These are phyloP conservation scores for Nasonovia ribisnigri DNA, from an alignment of 2,888 invertebrate species.

Conservation along the genomic window DNA sequence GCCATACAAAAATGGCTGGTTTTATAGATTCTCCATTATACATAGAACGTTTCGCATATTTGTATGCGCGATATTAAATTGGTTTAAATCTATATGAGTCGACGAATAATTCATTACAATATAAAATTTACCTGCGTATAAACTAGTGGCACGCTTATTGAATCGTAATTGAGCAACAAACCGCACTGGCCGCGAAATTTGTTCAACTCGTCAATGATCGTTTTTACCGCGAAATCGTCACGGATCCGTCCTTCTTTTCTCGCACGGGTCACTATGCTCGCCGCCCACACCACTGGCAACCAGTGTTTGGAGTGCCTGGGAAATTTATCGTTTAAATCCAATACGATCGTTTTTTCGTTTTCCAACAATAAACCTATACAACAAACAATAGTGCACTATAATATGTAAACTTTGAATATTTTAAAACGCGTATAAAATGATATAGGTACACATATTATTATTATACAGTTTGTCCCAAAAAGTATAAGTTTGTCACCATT, in stretches of 20 bases:
- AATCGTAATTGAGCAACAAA: constrained; percentile 81
- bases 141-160: constrained; percentile 84
- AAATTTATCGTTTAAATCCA: constrained; percentile 83
- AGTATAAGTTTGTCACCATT: too few species aligned
- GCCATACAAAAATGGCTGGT: too few species aligned
- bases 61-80: not conserved
- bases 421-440: not conserved
- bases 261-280: constrained; percentile 88
- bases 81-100: not conserved
- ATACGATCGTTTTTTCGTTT: constrained; percentile 84
- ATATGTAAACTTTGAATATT: not conserved
- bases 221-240: constrained; percentile 93
- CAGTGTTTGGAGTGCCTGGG: constrained; percentile 90
- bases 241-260: constrained; percentile 90
- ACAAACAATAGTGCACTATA: not conserved
- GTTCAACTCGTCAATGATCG: constrained; percentile 88
- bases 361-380: constrained; percentile 75
- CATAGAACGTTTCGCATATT: not conserved
- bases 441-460: not conserved
- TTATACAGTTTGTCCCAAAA: too few species aligned
- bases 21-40: too few species aligned
- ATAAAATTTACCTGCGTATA: constrained; percentile 77
- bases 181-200: constrained; percentile 86
- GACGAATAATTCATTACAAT: not conserved
- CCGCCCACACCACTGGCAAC: constrained; percentile 92